These are phyloP conservation scores for Hiodon alosoides DNA, from an alignment of 2,113 vertebrate species.

Conservation along the genomic window DNA sequence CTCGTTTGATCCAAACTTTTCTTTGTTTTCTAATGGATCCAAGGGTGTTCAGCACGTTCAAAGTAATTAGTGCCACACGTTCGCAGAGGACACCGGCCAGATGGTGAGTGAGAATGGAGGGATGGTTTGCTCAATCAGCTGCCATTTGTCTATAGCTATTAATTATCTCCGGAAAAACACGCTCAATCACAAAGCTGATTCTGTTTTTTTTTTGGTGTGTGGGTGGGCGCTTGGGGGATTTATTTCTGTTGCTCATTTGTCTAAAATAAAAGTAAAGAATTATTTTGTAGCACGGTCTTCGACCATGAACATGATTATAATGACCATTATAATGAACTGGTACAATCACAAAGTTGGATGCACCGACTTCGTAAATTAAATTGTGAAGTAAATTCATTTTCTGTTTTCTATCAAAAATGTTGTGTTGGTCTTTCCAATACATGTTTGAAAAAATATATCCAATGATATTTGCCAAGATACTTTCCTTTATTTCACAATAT, in stretches of 20 bases:
- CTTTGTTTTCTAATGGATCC: constrained; percentile 62
- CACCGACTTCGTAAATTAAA: too few species aligned
- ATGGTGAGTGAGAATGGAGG: constrained; percentile 72
- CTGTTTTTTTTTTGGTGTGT: constrained; percentile 26
- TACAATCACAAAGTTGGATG: constrained; percentile 24
- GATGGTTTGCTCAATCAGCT: constrained; percentile 72
- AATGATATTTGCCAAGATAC: too few species aligned
- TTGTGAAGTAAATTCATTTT: too few species aligned
- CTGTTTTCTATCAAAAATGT: too few species aligned
- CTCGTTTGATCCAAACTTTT: constrained; percentile 44
- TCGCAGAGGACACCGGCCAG: constrained; percentile 61
- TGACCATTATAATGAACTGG: constrained; percentile 60
- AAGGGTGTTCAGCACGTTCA: constrained; percentile 62
- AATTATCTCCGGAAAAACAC: constrained; percentile 69
- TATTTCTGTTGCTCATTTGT: constrained; percentile 73
- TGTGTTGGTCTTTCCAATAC: too few species aligned
- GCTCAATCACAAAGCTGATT: constrained; percentile 67
- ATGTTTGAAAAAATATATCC: too few species aligned
- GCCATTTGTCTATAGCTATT: constrained; percentile 71
- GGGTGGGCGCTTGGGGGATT: constrained; percentile 34
- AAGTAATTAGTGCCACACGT: constrained; percentile 67
- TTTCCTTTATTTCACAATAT: neutral
- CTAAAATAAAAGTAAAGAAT: constrained; percentile 54
- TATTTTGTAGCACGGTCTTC: constrained; percentile 54
- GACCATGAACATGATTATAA: constrained; percentile 52